phyloP scores from a whole-genome alignment of 2,888 invertebrate species.

The Sylvicola fuscatus region DNA sequence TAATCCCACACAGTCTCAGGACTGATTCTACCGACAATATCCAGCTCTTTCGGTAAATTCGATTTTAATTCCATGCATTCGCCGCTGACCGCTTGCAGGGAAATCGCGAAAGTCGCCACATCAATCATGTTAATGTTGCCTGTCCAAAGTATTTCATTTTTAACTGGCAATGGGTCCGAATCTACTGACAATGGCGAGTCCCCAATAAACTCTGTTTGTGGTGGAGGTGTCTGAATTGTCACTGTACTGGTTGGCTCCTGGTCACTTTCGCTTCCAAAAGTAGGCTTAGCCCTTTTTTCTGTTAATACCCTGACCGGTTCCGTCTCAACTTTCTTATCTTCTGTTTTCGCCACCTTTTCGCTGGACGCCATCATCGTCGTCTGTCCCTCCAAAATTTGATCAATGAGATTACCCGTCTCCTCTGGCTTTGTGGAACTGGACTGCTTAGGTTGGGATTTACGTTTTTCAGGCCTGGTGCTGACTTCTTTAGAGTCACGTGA shows the following conservation, averaged over 20 bases:
- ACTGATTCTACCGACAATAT: constrained; percentile 79
- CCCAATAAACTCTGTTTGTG: constrained; percentile 7
- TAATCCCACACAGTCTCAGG: constrained; percentile 89
- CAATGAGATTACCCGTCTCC: constrained; percentile 17
- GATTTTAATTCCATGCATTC: constrained; percentile 34
- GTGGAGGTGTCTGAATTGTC: constrained; percentile 35
- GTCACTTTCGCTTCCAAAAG: constrained; percentile 40
- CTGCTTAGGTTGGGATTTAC: constrained; percentile 6
- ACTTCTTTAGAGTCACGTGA: constrained; percentile 8
- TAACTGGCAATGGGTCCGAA: too few species aligned
- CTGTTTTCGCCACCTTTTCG: constrained; percentile 4
- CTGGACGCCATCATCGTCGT: constrained; percentile 2
- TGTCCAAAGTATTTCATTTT: constrained; percentile 22
- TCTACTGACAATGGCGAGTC: not conserved
- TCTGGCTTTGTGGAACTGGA: constrained; percentile 6
- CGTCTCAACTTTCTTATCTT: constrained; percentile 4
- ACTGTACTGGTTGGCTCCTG: constrained; percentile 68
- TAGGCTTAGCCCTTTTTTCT: not conserved
- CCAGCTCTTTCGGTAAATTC: constrained; percentile 55
- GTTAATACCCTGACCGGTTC: constrained; percentile 4
- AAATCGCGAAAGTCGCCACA: constrained; percentile 69
- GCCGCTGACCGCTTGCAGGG: constrained; percentile 57
- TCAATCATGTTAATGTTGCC: constrained; percentile 82
- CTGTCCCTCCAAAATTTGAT: constrained; percentile 19
- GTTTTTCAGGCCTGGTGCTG: constrained; percentile 8